Percentiles rank a stretch among this genome's conserved stretches.
Conservation (phyloP, 2,113 vertebrate genomes). For the Clupea harengus region DNA sequence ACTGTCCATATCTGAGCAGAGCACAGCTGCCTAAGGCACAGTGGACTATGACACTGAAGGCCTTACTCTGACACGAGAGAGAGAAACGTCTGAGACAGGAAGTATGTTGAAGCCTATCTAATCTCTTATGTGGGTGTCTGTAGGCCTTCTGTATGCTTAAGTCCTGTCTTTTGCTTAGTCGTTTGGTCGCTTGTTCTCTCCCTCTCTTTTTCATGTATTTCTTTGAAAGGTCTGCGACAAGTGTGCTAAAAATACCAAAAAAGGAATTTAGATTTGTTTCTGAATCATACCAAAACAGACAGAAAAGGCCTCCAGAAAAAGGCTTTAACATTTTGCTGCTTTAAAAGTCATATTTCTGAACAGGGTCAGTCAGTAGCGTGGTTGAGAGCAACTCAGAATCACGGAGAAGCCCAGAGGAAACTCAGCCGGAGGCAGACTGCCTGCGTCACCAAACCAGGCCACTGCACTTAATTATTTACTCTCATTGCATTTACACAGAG, state of each 20-base stretch:
- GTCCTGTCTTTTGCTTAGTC: background rate
- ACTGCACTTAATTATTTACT: conserved; percentile 60
- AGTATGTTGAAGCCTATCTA: background rate
- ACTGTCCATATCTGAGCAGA: background rate
- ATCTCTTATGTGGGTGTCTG: background rate
- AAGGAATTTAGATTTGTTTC: too few species aligned
- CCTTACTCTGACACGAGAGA: background rate
- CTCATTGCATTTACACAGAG: conserved; percentile 48
- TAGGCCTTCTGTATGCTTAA: background rate
- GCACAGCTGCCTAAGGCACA: background rate
- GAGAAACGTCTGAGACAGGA: background rate
- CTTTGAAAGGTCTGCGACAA: too few species aligned
- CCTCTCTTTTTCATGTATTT: background rate
- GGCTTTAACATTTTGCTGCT: background rate
- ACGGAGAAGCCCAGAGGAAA: too few species aligned
- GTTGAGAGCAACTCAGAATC: too few species aligned
- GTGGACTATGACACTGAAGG: background rate
- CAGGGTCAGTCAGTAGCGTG: too few species aligned
- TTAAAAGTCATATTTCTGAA: conserved; percentile 3
- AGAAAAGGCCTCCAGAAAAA: background rate
- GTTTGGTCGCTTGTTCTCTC: background rate
- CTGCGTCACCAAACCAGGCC: conserved; percentile 56
- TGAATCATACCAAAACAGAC: too few species aligned
- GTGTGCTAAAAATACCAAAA: too few species aligned
- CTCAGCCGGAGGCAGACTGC: conserved; percentile 37